phyloP scores from a whole-genome alignment of 2,888 invertebrate genomes.

The Melanostoma mellinum region DNA sequence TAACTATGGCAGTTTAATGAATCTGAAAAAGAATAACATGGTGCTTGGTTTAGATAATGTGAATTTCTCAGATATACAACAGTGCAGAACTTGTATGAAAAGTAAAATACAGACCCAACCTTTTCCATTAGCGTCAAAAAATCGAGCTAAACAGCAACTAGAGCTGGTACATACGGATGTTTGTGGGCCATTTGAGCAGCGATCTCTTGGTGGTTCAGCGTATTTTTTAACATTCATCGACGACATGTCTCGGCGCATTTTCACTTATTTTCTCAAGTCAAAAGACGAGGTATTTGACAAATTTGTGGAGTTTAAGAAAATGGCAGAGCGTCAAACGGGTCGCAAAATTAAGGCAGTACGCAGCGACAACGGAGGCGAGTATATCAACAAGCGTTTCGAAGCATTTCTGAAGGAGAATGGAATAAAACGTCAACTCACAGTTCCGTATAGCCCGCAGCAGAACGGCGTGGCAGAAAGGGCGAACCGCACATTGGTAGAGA shows the following conservation, averaged over 20 bases:
- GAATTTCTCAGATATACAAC: conserved; percentile 13
- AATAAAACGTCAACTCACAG: conserved; percentile 52
- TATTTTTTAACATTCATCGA: conserved; percentile 40
- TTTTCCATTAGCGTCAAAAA: conserved; percentile 30
- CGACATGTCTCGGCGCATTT: conserved; percentile 36
- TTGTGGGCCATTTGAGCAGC: conserved; percentile 35
- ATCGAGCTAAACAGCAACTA: conserved; percentile 28
- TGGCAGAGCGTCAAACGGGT: conserved; percentile 48
- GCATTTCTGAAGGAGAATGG: conserved; percentile 18
- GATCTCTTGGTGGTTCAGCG: conserved; percentile 41
- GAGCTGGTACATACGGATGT: conserved; percentile 41
- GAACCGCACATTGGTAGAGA: conserved; percentile 61
- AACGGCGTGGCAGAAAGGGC: conserved; percentile 59
- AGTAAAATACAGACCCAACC: conserved; percentile 43
- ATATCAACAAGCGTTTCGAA: too few relatives aligned
- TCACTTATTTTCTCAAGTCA: conserved; percentile 33
- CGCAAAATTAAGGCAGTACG: conserved; percentile 9
- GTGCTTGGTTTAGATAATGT: conserved; percentile 30
- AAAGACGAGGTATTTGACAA: conserved; percentile 27
- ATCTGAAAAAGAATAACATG: conserved; percentile 23
- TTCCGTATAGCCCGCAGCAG: conserved; percentile 59
- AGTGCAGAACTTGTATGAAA: conserved; percentile 45
- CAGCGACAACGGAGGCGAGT: too few relatives aligned
- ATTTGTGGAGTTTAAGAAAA: conserved; percentile 29
- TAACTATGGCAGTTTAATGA: conserved; percentile 29